Evolutionary conservation across 1,140 invertebrate species (phyloP).

Genomic region (Campoletis sonorensis): DNA sequence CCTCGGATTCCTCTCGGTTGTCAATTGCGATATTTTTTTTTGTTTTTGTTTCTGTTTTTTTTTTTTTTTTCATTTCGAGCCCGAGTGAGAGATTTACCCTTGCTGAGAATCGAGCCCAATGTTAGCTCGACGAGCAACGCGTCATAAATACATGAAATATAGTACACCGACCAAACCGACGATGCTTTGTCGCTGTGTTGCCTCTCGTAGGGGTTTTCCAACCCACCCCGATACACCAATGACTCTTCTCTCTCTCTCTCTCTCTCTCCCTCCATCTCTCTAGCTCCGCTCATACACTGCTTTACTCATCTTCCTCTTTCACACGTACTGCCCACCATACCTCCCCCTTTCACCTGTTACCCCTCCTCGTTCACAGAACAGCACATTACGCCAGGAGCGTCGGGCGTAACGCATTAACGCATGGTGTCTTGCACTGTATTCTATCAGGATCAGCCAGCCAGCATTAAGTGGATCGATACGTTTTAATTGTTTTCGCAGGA

Average conservation of each 20-base stretch:
- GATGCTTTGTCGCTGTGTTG: not conserved
- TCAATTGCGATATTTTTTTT: constrained; percentile 30
- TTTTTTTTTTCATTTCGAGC: not conserved
- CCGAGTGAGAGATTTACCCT: constrained; percentile 14
- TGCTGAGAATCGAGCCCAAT: constrained; percentile 6
- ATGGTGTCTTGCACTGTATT: constrained; percentile 14
- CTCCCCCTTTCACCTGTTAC: constrained; percentile 29
- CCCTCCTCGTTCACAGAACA: not conserved
- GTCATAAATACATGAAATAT: constrained; percentile 39
- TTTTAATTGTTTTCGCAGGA: constrained; percentile 43
- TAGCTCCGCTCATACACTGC: not conserved
- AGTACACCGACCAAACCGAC: constrained; percentile 26
- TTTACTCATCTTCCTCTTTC: not conserved
- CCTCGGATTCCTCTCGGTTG: constrained; percentile 10
- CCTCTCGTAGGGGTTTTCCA: constrained; percentile 30
- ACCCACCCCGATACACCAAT: not conserved
- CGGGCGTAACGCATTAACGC: constrained; percentile 37
- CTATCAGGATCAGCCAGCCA: constrained; percentile 40
- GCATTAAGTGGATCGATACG: constrained; percentile 48
- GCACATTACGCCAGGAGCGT: constrained; percentile 35
- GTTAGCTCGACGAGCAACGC: constrained; percentile 13
- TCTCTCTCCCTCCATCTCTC: not conserved
- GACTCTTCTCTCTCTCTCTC: constrained; percentile 2
- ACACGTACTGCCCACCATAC: not conserved
- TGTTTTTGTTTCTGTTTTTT: not conserved